Base-by-base conservation (phyloP, 37 sponge, comb jelly and placozoan species). In the Chondrilla cf. caribensis region DNA sequence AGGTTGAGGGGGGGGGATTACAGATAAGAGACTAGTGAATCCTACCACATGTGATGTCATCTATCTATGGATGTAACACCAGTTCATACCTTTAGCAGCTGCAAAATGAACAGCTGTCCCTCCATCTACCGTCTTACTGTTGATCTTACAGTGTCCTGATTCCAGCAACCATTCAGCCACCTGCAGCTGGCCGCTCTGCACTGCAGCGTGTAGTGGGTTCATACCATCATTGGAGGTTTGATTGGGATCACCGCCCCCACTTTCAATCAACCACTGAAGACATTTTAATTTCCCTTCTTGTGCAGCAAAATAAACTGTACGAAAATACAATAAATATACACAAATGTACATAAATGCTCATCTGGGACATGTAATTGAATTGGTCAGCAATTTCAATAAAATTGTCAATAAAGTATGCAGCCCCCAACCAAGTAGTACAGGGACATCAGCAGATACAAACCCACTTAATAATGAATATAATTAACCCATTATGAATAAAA, bases 41-140 rank as follows among this genome's bases (percentile, higher is more conserved):
- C n/a, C n/a, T n/a, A n/a, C n/a, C n/a, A n/a, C n/a, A n/a, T n/a
- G n/a, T n/a, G n/a, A n/a, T n/a, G n/a, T n/a, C n/a, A n/a, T n/a
- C n/a, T n/a, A n/a, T n/a, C n/a, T n/a, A n/a, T n/a, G n/a, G n/a
- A n/a, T n/a, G n/a, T n/a, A n/a, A n/a, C n/a, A n/a, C n/a, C n/a
- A n/a, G n/a, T n/a, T n/a, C n/a, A n/a, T n/a, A 91, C 93, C 95
- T 86, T 95, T 95, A 25, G 94, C 89, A 40, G 97, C 97, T 58
- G 97, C 97, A 87, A 93, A 96, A 67, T 96, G 97, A 4, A 96
- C 87, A 7, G 92, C 94, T 33, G 97, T 96, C 31, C 94, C 94
- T 58, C 97, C 97, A 81, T 96, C 97, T 31, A 58, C 44, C 15
- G 97, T 89, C 43, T 80, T 60, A 17, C 84, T 84, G 38, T 44